phyloP scores from a whole-genome alignment of 2,888 invertebrate species.

The Bibio marci region DNA sequence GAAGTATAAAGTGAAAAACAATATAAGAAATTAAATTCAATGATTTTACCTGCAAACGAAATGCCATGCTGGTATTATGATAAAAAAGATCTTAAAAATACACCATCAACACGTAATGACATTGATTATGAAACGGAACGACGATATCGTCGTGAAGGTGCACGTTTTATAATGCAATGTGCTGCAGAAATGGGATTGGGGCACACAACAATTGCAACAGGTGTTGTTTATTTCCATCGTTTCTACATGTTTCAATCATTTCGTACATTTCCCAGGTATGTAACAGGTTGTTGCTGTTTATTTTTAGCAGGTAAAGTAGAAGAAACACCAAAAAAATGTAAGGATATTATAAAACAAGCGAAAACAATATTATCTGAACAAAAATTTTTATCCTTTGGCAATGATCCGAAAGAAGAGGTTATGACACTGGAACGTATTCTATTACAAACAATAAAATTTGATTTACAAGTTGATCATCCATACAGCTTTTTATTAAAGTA shows the following conservation, averaged over 20 bases:
- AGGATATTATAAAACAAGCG: slow-evolving; percentile 88
- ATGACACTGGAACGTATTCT: slow-evolving; percentile 94
- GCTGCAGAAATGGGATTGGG: slow-evolving; percentile 85
- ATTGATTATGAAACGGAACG: slow-evolving; percentile 81
- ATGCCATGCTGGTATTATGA: slow-evolving; percentile 99
- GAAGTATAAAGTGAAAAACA: too few species aligned
- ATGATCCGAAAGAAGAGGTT: slow-evolving; percentile 78
- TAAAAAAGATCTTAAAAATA: slow-evolving; percentile 71
- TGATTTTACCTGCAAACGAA: slow-evolving; percentile 10
- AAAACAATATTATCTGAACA: slow-evolving; percentile 61
- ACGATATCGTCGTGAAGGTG: slow-evolving; percentile 87
- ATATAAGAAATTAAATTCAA: too few species aligned
- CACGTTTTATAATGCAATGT: slow-evolving; percentile 88
- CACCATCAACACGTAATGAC: slow-evolving; percentile 82
- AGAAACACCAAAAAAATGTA: slow-evolving; percentile 99
- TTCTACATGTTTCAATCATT: slow-evolving; percentile 99
- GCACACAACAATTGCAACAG: slow-evolving; percentile 95
- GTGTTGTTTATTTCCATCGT: slow-evolving; percentile 95
- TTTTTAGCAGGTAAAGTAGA: slow-evolving; percentile 98
- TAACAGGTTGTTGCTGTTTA: slow-evolving; percentile 91
- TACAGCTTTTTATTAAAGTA: slow-evolving; percentile 86
- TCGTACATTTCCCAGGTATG: slow-evolving; percentile 87
- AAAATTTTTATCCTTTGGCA: slow-evolving; percentile 80
- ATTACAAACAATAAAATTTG: slow-evolving; percentile 96
- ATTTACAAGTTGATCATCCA: slow-evolving; percentile 91